phyloP scores from a whole-genome alignment of 2,113 vertebrate species.

The Poeciliopsis turrubarensis region DNA sequence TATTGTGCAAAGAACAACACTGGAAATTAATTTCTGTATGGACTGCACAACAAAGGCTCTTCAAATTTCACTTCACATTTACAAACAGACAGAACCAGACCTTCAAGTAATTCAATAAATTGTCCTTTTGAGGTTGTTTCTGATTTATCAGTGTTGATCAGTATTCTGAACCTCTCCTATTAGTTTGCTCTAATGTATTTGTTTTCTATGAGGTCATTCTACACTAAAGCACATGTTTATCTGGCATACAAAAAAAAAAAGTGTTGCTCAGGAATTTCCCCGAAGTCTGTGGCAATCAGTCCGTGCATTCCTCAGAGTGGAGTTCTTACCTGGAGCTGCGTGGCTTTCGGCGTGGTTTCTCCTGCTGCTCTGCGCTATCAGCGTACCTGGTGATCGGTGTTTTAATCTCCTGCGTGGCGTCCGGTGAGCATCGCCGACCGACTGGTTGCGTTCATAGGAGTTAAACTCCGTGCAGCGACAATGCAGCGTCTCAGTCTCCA shows the following conservation, averaged over 20 bases:
- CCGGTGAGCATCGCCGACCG: slow-evolving; percentile 59
- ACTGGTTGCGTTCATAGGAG: slow-evolving; percentile 14
- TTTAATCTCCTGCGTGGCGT: slow-evolving; percentile 51
- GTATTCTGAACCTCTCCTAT: background rate
- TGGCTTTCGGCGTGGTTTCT: slow-evolving; percentile 31
- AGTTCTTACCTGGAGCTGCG: slow-evolving; percentile 74
- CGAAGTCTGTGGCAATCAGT: slow-evolving; percentile 70
- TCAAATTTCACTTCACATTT: background rate
- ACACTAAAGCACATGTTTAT: slow-evolving; percentile 55
- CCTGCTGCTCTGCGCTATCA: slow-evolving; percentile 26
- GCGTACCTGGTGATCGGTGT: slow-evolving; percentile 31
- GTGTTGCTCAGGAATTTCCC: slow-evolving; percentile 75
- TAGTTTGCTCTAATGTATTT: background rate
- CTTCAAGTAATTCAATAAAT: background rate
- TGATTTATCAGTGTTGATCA: background rate
- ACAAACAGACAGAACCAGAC: background rate
- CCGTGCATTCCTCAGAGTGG: slow-evolving; percentile 73
- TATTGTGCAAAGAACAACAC: background rate
- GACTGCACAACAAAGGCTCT: slow-evolving; percentile 16
- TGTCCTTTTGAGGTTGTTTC: background rate
- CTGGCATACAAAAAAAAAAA: slow-evolving; percentile 61
- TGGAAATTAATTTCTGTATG: background rate
- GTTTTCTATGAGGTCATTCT: slow-evolving; percentile 15
- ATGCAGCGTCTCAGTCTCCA: slow-evolving; percentile 46
- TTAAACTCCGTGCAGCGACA: slow-evolving; percentile 20